A percentile compares a stretch with the other conserved stretches of the same genome.
Conservation (phyloP, 2,888 invertebrate species). For the Parnassius orleans region DNA sequence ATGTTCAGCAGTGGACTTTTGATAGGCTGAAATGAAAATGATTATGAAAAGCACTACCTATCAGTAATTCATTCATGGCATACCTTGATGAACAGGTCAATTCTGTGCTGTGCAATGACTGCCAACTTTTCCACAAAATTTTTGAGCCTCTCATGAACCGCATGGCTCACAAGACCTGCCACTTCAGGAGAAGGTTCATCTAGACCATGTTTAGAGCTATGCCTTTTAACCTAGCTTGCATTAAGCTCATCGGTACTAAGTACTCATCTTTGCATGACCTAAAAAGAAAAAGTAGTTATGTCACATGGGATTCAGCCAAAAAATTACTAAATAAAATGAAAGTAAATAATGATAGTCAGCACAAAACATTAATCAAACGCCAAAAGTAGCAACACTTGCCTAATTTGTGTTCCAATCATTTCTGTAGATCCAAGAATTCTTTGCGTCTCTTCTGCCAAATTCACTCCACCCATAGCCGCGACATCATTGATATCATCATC, state of each 20-base stretch:
- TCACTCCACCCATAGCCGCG: slow-evolving; percentile 99
- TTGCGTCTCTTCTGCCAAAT: slow-evolving; percentile 97
- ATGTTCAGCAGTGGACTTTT: no score
- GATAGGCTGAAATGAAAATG: no score
- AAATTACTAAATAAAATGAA: no score
- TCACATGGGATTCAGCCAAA: no score
- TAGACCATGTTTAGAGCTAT: slow-evolving; percentile 87
- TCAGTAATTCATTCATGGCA: not conserved
- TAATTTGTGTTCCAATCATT: slow-evolving; percentile 92
- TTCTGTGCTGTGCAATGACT: slow-evolving; percentile 95
- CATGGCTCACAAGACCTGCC: slow-evolving; percentile 95
- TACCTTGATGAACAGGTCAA: slow-evolving; percentile 92
- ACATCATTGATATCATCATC: slow-evolving; percentile 99
- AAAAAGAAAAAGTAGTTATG: slow-evolving; percentile 1
- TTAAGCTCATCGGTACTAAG: slow-evolving; percentile 88
- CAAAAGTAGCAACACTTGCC: slow-evolving; percentile 39
- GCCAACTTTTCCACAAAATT: slow-evolving; percentile 95
- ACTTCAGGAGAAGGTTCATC: slow-evolving; percentile 93
- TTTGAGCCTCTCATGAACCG: slow-evolving; percentile 95
- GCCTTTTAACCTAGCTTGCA: slow-evolving; percentile 89
- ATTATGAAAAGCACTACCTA: no score
- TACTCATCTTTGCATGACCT: slow-evolving; percentile 95
- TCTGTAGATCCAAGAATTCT: slow-evolving; percentile 95
- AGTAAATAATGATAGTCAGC: no score
- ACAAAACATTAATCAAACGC: no score